phyloP scores from a whole-genome alignment of 2,113 vertebrate genomes.

The Bubo bubo region DNA sequence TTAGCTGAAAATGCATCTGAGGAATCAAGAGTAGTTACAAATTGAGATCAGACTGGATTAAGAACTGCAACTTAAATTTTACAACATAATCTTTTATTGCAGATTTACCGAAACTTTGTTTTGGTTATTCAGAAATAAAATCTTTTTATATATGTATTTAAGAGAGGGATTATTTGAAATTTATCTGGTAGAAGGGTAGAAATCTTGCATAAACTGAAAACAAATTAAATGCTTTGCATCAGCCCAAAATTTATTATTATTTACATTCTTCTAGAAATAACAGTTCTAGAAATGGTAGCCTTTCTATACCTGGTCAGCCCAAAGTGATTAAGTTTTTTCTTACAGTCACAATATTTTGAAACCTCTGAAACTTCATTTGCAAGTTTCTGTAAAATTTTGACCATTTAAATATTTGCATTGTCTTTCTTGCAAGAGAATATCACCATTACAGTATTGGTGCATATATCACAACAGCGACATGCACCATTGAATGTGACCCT shows the following conservation, averaged over 20 bases:
- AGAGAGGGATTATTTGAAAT: background rate
- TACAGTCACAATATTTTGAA: background rate
- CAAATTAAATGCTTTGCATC: background rate
- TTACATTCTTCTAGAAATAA: background rate
- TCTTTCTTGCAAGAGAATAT: background rate
- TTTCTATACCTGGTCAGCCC: background rate
- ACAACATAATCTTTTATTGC: background rate
- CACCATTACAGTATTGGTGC: background rate
- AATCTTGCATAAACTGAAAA: background rate
- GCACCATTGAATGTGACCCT: background rate
- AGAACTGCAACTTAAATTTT: background rate
- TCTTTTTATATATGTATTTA: background rate
- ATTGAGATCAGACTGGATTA: background rate
- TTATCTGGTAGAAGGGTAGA: background rate
- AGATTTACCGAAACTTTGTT: background rate
- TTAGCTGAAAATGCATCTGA: background rate
- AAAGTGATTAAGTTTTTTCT: background rate
- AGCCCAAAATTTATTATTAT: background rate
- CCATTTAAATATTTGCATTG: background rate
- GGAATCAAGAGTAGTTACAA: background rate
- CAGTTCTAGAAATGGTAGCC: background rate
- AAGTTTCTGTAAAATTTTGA: background rate
- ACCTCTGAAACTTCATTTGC: background rate
- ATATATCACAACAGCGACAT: background rate
- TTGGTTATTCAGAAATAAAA: background rate